Conservation (phyloP, 2,113 vertebrate species). For the Chaetorhynchus papuensis region DNA sequence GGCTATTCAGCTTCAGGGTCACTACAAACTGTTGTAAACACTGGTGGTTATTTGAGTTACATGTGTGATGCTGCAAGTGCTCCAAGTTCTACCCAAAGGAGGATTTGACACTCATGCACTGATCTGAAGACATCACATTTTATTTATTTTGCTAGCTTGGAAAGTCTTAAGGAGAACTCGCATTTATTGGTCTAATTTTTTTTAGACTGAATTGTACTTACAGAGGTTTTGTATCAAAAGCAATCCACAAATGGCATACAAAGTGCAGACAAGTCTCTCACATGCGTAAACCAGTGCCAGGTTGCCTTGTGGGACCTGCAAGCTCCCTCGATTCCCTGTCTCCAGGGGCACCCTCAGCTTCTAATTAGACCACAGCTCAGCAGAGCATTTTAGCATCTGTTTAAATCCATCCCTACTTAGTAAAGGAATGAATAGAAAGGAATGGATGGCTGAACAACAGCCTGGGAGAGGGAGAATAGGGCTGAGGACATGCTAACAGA, state of each 20-base stretch:
- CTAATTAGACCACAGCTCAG: slow-evolving; percentile 54
- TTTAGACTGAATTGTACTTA: background rate
- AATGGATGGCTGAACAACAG: background rate
- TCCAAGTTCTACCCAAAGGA: background rate
- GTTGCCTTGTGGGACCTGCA: background rate
- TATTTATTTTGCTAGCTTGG: background rate
- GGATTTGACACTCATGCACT: background rate
- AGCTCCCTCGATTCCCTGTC: background rate
- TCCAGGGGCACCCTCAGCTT: slow-evolving; percentile 30
- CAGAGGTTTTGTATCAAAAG: background rate
- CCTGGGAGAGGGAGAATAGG: background rate
- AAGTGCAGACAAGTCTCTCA: background rate
- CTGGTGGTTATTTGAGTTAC: background rate
- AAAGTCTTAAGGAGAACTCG: background rate
- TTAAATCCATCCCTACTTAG: slow-evolving; percentile 44
- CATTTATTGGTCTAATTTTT: background rate
- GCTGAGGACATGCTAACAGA: background rate
- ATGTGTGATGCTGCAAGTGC: background rate
- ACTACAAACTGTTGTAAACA: background rate
- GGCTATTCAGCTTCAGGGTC: background rate
- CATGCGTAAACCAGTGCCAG: background rate
- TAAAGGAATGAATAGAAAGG: slow-evolving; percentile 43
- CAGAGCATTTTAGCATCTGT: slow-evolving; percentile 48
- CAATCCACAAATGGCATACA: background rate
- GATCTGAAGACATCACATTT: background rate